Percentiles rank a stretch among this genome's conserved stretches.
These are phyloP conservation scores for Macrophya annulata DNA, from an alignment of 2,888 invertebrate genomes.

Conservation along the genomic window DNA sequence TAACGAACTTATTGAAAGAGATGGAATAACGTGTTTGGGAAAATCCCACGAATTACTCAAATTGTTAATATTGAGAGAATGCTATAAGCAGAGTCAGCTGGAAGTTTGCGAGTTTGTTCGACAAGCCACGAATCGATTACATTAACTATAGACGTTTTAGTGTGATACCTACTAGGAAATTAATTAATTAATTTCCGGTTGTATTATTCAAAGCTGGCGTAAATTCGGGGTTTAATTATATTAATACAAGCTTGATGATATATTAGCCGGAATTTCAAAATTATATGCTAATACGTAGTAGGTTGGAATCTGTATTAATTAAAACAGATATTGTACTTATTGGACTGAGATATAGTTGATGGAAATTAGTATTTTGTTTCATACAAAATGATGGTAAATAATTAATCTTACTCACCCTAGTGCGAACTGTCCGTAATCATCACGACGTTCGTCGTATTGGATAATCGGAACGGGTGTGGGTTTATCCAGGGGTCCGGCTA, in stretches of 20 bases:
- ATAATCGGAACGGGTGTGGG: constrained; percentile 25
- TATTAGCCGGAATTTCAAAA: neutral
- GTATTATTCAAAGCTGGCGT: neutral
- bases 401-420: constrained; percentile 23
- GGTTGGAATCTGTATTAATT: neutral
- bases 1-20: neutral
- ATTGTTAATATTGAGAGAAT: neutral
- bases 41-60: neutral
- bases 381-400: neutral
- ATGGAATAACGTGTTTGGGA: neutral
- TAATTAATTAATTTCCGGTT: constrained; percentile 9
- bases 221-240: neutral
- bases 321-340: neutral
- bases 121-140: constrained; percentile 17
- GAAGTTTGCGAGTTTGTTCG: neutral
- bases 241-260: neutral
- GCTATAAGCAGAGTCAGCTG: neutral
- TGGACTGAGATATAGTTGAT: neutral
- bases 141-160: constrained; percentile 9
- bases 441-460: constrained; percentile 36
- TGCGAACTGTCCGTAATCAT: constrained; percentile 40
- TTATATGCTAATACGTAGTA: neutral
- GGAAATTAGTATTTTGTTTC: neutral
- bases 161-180: too few species aligned
- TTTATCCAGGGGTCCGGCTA: constrained; percentile 25